Base-by-base conservation (phyloP, 1,140 invertebrate species). In the Drosophila ananassae region DNA sequence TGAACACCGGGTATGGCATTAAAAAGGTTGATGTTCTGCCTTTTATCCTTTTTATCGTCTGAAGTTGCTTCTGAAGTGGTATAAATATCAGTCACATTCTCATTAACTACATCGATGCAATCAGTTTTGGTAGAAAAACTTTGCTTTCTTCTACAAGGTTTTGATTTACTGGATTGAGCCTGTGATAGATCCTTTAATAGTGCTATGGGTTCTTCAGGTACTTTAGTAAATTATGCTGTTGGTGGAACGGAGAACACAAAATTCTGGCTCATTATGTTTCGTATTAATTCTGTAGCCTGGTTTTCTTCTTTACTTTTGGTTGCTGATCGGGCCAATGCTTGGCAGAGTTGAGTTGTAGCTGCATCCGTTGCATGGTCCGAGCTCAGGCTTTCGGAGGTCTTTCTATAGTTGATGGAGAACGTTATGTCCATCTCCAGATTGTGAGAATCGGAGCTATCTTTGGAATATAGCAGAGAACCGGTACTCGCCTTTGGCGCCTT, bases 211-310 rank as follows among this genome's bases (percentile, higher is more conserved):
- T 91, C 89, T 59, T 90, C 90, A 84, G 87, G 78, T 81, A 90
- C 81, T 79, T 90, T 90, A 59, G 71, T 62, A 57, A 69, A 63
- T 71, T 67, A 66, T 48, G 85, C 74, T 51, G 78, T 54, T 77
- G 90, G 93, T 28, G 93, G 94, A 87, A 93, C 93, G 37, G 92
- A 94, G 93, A 95, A 95, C 44, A 95, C 95, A 39, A 95, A 93
- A 87, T 94, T 94, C 73, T 95, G 94, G 91, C 95, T 96, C 72
- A 96, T 96, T 46, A 96, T 92, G 76, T 94, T 94, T 64, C 95
- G 92, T 12, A 96, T 91, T 13, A 96, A 87, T 87, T 96, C 95
- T 47, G 95, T 95, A 1, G 95, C 95, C 84, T 95, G 95, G 6
- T 95, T 95, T 47, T 93, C 93, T 39, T 89, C 83, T 39, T 82